Evolutionary conservation across 2,888 invertebrate species (phyloP), one percentile per base, ranked within the genome.

Genomic region (Eucriotettix oculatus): DNA sequence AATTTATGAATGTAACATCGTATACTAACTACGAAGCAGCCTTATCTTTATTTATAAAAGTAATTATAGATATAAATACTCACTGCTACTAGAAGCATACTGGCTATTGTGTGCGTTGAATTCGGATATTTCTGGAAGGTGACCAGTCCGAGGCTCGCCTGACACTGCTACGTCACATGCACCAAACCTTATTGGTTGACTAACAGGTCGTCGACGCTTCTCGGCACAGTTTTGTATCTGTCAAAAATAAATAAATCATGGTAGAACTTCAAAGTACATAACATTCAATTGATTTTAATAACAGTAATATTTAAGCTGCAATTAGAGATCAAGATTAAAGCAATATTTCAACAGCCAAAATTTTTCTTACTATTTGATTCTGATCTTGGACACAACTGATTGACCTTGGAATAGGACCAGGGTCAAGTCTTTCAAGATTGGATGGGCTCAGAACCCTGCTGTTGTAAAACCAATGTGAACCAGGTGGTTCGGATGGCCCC

Each of bases 81-180:
- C 66, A 84, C 84, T 79, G 68, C 81, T 80, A 70, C 83, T 84
- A 44, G 84, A 84, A 41, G 83, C 83, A 69, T 83, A 83, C 69
- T 82, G 82, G 63, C 59, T 64, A 69, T 69, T 65, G 67, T 77
- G 75, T 12, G 77, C 74, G 57, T 74, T 74, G 68, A 77, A 77
- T 69, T 78, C 77, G 7, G 76, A 77, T 65, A 78, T 78, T 70
- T 77, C 75, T 11, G 77, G 77, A 67, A 76, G 70, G 56, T 71
- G 72, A 61, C 67, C 68, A 16, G 44, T 61, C 9, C 59, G 55
- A 12, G 44, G 29, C 42, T 64, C 63, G 16, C 52, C 56, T 42
- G 52, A 54, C 17, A 52, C 40, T 64, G 72, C 71, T 41, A 71
- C 63, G 62, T 70, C 68, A 60, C 69, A 70, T 56, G 73, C 68